Base-by-base conservation (phyloP, 2,888 invertebrate species). In the Pycnomerus fuliginosus region DNA sequence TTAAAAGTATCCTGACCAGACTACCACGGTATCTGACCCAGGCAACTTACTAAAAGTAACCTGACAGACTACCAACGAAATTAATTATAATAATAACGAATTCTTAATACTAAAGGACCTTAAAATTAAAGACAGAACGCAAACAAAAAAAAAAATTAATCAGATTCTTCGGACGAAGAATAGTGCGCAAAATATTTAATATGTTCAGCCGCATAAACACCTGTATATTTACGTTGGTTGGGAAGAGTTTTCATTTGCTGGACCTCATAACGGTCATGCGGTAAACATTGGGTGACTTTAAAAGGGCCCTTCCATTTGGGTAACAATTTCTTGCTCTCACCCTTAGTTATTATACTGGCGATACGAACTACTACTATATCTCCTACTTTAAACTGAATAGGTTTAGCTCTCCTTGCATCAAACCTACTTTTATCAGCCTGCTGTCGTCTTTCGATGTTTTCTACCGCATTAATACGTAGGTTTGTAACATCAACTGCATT, bases 231-330 rank as follows among this genome's bases (percentile, higher is more conserved):
- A 4, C 27, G 5, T 7, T 4, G 3, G 4, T 27, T 27, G 10
- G 27, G 10, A 4, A 27, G 8, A 10, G 5, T 27, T 27, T 27
- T 27, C 8, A 27, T 4, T 5, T 27, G 27, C 11, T 27, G 27
- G 10, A 27, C 27, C 10, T 27, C 27, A 11, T 27, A 27, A 4
- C 27, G 5, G 10, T 27, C 27, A 10, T 27, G 11, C 4, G 27
- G 27, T 4, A 27, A 10, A 27, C 27, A 27, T 11, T 27, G 4
- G 8, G 35, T 22, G 10, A 48, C 20, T 17, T 27, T 11, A 15
- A 50, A 50, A 14, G 44, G 48, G 11, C 52, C 52, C 41, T 29
- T 43, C 41, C 38, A 52, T 16, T 41, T 50, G 5, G 39, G 37
- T 24, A 28, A 25, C 4, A 51, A 27, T 11, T 51, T 51, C 7